Evolutionary conservation across 2,888 invertebrate genomes (phyloP), one percentile per base, ranked within the genome.

Genomic region (Eueremaeus valkanovi): DNA sequence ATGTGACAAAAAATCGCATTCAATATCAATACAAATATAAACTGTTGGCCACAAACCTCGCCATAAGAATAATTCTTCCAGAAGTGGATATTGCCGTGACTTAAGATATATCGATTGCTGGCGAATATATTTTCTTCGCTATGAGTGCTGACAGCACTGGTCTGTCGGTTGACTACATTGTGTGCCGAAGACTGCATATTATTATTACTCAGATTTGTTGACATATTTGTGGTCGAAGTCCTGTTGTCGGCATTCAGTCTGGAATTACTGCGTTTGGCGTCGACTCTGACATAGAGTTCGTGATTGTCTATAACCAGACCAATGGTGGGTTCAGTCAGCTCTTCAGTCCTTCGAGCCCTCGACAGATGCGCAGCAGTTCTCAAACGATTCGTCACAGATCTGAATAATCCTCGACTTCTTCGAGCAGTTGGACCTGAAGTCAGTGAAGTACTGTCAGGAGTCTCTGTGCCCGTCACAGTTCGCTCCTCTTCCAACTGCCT

Each of bases 1-100:
- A n/a, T n/a, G n/a, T n/a, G n/a, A n/a, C n/a, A n/a, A n/a, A n/a
- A n/a, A n/a, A n/a, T n/a, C n/a, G n/a, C n/a, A n/a, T n/a, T n/a
- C n/a, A n/a, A n/a, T n/a, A n/a, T n/a, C n/a, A n/a, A n/a, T n/a
- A n/a, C n/a, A n/a, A n/a, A n/a, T n/a, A n/a, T n/a, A n/a, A n/a
- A n/a, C n/a, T n/a, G n/a, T n/a, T n/a, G n/a, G n/a, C n/a, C n/a
- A n/a, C 49, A 24, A 27, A 74, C 74, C 74, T 74, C 74, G 27
- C 29, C 74, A 18, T 49, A 74, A 16, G 18, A 21, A 49, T 49
- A 74, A 27, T 74, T 74, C 49, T 74, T 74, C 75, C 75, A 75
- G 31, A 75, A 75, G 24, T 70, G 68, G n/a, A 75, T 27, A 11
- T 36, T 55, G 27, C 75, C 75, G 24, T 40, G 68, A 24, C 24